A percentile compares a stretch with the other conserved stretches of the same genome.
Conservation (phyloP, 2,888 invertebrate species). For the Ypsolopha scabrella region DNA sequence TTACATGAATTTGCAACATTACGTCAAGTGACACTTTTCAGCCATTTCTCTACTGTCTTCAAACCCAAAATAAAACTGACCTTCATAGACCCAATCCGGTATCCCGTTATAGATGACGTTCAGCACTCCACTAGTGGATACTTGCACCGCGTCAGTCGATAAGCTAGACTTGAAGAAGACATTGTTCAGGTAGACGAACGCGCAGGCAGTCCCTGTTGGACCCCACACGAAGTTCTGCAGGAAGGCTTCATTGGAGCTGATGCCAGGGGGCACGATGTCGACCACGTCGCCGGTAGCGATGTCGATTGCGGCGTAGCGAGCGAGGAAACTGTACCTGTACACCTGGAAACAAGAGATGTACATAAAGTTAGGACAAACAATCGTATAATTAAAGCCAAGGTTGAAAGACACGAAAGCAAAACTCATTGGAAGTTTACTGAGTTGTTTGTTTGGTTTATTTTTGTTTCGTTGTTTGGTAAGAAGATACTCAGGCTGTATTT, state of each 20-base stretch:
- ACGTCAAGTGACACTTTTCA: no score
- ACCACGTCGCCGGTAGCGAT: constrained; percentile 56
- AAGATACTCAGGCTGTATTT: no score
- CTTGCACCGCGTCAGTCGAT: constrained; percentile 47
- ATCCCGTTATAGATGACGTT: constrained; percentile 84
- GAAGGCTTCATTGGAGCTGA: constrained; percentile 39
- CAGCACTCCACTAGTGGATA: constrained; percentile 74
- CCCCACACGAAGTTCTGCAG: constrained; percentile 84
- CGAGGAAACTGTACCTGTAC: constrained; percentile 83
- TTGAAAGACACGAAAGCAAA: no score
- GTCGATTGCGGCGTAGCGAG: constrained; percentile 79
- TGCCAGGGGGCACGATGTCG: constrained; percentile 30
- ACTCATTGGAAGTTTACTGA: no score
- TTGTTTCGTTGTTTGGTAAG: no score
- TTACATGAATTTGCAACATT: no score
- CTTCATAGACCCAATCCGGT: constrained; percentile 97
- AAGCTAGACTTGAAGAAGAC: constrained; percentile 78
- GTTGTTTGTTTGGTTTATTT: no score
- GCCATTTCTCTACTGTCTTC: no score
- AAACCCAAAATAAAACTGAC: constrained; percentile 43
- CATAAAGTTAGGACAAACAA: no score
- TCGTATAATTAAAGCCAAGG: no score
- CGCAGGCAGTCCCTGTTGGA: constrained; percentile 77
- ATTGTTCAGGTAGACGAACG: constrained; percentile 80
- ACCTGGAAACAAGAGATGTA: constrained; percentile 57